Base-by-base conservation (phyloP, 2,113 vertebrate species). In the Gymnarchus niloticus region DNA sequence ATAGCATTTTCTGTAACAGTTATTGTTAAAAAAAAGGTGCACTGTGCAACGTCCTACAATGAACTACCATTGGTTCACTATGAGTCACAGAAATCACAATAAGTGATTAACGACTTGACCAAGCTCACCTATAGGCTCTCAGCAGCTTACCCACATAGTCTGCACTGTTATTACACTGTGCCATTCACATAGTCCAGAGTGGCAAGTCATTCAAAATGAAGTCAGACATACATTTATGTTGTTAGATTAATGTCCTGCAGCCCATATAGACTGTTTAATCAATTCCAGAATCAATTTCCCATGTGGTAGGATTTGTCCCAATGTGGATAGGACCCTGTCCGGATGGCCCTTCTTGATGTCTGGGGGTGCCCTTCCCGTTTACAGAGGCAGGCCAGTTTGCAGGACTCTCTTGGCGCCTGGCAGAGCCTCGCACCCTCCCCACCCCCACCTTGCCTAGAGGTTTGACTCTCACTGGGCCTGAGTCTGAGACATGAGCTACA, bases 401-500 rank as follows among this genome's bases (percentile, higher is more conserved):
- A 48, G n/a, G 12, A 37, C 10, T 33, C 46, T 46, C 80, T 52
- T 57, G 56, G 61, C 54, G 80, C 83, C 3, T 82, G 86, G 19
- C 14, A 12, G 21, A 23, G 19, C 41, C 3, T 28, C 61, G 9
- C 78, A 82, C 65, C 37, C 83, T n/a, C 44, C 49, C 14, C 54
- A 37, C 81, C 17, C 28, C 54, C 56, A 81, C 59, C 84, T 56
- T 87, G 88, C 56, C 87, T 89, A 85, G 4, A 4, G 59, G 56
- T 21, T 14, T 41, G 61, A 25, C 57, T 84, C 41, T 49, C 33
- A 41, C 82, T 10, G 3, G 56, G 37, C 85, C 87, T 61, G 49
- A 23, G 78, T 44, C 77, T 86, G 85, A 92, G 89, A 48, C 46
- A 80, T 23, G 9, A 80, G 23, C 76, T 25, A 48, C 10, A 37